Evolutionary conservation across 2,888 invertebrate genomes (phyloP).

Genomic region (Cerastoderma edule): DNA sequence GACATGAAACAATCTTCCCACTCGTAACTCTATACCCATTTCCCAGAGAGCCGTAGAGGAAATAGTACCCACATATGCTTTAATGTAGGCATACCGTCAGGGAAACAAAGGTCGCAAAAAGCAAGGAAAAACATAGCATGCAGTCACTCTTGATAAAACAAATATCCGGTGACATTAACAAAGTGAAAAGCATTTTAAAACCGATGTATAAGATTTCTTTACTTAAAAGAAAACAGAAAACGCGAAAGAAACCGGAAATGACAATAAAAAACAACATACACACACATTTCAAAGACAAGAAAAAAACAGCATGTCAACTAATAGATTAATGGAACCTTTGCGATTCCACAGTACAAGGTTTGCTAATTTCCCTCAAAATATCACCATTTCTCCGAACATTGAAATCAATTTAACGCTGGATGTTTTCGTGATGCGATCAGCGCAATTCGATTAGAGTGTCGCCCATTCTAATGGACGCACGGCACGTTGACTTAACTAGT

Average conservation of each 20-base stretch:
- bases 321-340: constrained; percentile 26
- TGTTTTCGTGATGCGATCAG: constrained; percentile 58
- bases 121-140: no score
- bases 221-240: not conserved
- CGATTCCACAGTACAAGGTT: constrained; percentile 26
- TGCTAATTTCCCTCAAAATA: constrained; percentile 54
- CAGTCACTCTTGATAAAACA: no score
- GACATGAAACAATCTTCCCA: no score
- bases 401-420: constrained; percentile 62
- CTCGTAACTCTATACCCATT: no score
- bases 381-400: constrained; percentile 47
- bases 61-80: no score
- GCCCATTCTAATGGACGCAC: constrained; percentile 60
- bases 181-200: constrained; percentile 11
- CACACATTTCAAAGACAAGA: no score
- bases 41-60: no score
- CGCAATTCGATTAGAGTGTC: constrained; percentile 62
- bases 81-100: no score
- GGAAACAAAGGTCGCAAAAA: no score
- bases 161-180: no score
- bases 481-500: constrained; percentile 47
- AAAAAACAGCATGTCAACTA: constrained; percentile 21
- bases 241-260: constrained; percentile 5
- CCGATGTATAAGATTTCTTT: not conserved
- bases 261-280: constrained; percentile 15